Base-by-base conservation (phyloP, 2,113 vertebrate genomes). In the Oriolus oriolus region DNA sequence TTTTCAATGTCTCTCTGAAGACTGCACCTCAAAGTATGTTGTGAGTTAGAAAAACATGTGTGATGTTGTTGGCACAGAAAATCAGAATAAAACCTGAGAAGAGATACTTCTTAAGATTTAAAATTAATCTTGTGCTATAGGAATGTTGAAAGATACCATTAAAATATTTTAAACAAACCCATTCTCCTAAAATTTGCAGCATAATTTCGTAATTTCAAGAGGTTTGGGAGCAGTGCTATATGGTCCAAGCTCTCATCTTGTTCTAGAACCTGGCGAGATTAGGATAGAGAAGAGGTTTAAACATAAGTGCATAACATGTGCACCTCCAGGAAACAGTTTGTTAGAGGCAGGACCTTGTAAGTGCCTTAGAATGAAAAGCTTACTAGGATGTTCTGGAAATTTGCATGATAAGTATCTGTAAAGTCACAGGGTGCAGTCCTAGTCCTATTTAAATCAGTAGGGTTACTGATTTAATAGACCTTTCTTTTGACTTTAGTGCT, bases 381-480 rank as follows among this genome's bases (percentile, higher is more conserved):
- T 97, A 94, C 65, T 64, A 89, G 65, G 86, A 49, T 92, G 60
- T 92, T 94, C 86, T 95, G 83, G 84, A 80, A 94, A 96, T 96
- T 95, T 93, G 80, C 95, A 92, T 95, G 87, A 69, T 93, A 90
- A 93, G 73, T 88, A 50, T 89, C 86, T 0, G 0, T 92, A 82
- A 94, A 96, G 96, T 95, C 92, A 90, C 83, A 89, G 73, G 83
- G 90, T 89, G 69, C 83, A 94, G 45, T 84, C 47, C 49, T 82
- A 94, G 83, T 77, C 57, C 80, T 92, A 30, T 84, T 95, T 90
- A 96, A 96, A 95, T 96, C 80, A 95, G 88, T 93, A 45, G 90
- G 82, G 96, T 92, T 93, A 87, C 90, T 95, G 95, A 96, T 96
- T 94, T 96, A 91, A 95, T 93, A 89, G 88, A 96, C 92, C 82